These are phyloP conservation scores for Neomorphus geoffroyi DNA, from an alignment of 2,797 vertebrate genomes.

Conservation along the genomic window DNA sequence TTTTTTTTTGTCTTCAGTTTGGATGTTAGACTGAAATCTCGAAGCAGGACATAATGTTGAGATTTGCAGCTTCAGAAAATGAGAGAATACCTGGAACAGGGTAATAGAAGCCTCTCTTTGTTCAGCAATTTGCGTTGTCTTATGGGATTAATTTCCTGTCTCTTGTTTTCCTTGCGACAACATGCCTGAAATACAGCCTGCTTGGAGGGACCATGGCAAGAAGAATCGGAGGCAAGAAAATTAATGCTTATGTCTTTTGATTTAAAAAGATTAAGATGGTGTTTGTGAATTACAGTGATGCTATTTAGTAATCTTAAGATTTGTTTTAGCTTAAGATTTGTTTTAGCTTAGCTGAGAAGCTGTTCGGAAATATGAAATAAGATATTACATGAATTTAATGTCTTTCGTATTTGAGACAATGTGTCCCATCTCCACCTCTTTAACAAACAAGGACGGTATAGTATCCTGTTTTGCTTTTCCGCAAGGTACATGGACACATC, in stretches of 20 bases:
- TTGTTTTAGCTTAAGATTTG: not conserved
- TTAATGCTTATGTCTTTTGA: not conserved
- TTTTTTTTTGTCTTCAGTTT: not conserved
- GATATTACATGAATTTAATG: not conserved
- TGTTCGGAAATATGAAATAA: not conserved
- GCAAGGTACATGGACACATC: not conserved
- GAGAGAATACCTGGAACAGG: not conserved
- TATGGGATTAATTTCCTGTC: not conserved
- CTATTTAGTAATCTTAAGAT: not conserved
- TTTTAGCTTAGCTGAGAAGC: not conserved
- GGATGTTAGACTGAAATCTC: not conserved
- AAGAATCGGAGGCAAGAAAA: no score
- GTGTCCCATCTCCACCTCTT: not conserved
- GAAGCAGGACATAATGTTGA: not conserved
- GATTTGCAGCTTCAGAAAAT: not conserved
- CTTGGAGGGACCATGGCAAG: conserved; percentile 18
- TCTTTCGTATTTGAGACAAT: not conserved
- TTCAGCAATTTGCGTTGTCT: not conserved
- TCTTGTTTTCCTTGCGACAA: not conserved
- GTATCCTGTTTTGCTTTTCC: not conserved
- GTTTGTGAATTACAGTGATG: not conserved
- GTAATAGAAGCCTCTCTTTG: not conserved
- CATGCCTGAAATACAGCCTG: not conserved
- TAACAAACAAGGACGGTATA: not conserved
- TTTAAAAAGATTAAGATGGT: not conserved